Conservation (phyloP, 2,113 vertebrate species). For the Pseudolaguvia tuberculata region DNA sequence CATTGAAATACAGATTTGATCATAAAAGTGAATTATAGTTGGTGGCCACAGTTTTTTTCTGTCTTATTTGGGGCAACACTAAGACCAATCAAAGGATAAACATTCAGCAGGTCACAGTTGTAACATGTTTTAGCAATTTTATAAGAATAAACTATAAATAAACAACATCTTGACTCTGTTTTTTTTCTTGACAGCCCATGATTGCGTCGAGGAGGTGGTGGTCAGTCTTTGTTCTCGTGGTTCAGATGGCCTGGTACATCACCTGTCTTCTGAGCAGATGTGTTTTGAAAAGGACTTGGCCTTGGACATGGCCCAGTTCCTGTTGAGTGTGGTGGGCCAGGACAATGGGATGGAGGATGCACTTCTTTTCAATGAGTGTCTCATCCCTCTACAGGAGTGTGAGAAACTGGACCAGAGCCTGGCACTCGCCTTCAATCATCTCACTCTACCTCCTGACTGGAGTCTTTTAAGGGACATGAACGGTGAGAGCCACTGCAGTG, state of each 20-base stretch:
- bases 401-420: constrained; percentile 84
- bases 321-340: constrained; percentile 82
- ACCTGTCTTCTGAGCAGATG: constrained; percentile 79
- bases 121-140: neutral
- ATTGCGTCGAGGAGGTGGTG: constrained; percentile 87
- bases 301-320: constrained; percentile 88
- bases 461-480: constrained; percentile 77
- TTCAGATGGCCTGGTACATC: constrained; percentile 63
- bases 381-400: constrained; percentile 78
- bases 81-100: neutral
- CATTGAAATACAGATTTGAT: neutral
- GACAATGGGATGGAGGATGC: constrained; percentile 82
- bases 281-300: constrained; percentile 87
- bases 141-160: neutral
- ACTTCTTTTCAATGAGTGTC: constrained; percentile 79
- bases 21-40: neutral
- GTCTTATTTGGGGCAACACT: neutral
- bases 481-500: constrained; percentile 50
- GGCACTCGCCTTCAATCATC: constrained; percentile 81
- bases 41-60: too few species aligned
- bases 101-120: too few species aligned
- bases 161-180: neutral
- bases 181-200: constrained; percentile 74
- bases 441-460: constrained; percentile 82
- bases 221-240: constrained; percentile 79